These are phyloP conservation scores for Heliconius nattereri DNA, from an alignment of 1,140 invertebrate species.

Conservation along the genomic window DNA sequence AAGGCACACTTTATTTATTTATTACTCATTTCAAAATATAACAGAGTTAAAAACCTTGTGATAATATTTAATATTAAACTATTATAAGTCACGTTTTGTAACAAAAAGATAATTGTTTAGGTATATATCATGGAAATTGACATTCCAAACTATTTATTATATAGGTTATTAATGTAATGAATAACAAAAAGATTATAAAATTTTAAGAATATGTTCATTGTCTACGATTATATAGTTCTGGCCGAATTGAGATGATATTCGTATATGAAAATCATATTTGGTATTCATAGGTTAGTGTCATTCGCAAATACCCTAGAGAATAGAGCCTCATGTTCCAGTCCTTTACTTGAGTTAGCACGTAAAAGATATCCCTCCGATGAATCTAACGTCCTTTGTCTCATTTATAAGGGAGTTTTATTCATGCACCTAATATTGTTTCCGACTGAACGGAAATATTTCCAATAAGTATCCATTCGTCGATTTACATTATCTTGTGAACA, in stretches of 20 bases:
- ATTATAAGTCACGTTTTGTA: too few relatives aligned
- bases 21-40: too few relatives aligned
- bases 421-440: conserved; percentile 65
- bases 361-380: conserved; percentile 45
- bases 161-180: too few relatives aligned
- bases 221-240: background rate
- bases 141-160: too few relatives aligned
- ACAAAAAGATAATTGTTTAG: too few relatives aligned
- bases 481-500: conserved; percentile 50
- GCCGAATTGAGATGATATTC: background rate
- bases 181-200: too few relatives aligned
- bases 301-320: conserved; percentile 34
- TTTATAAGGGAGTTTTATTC: conserved; percentile 54
- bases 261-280: conserved; percentile 20
- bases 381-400: conserved; percentile 50
- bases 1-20: too few relatives aligned
- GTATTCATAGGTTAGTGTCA: conserved; percentile 30
- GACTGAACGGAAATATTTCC: conserved; percentile 64
- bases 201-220: too few relatives aligned
- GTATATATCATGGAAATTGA: too few relatives aligned
- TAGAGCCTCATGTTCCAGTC: conserved; percentile 38
- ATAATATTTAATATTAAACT: too few relatives aligned
- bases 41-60: too few relatives aligned
- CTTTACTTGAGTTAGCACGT: conserved; percentile 38
- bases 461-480: conserved; percentile 55